Evolutionary conservation across 2,113 vertebrate genomes (phyloP), one percentile per base, ranked within the genome.

Genomic region (Engystomops pustulosus): DNA sequence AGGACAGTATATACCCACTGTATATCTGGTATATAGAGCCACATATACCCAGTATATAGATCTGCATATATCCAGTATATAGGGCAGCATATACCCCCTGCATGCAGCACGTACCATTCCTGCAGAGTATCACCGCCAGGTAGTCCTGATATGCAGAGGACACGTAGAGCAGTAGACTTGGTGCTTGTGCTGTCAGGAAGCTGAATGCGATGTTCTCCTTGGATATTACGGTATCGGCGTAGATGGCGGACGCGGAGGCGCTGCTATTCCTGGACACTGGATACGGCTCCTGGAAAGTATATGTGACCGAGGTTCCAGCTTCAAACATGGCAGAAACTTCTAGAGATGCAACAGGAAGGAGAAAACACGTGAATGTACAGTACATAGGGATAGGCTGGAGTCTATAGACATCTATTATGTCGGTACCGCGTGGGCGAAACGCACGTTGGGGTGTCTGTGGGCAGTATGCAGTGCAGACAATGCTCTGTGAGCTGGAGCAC

Each of bases 321-420:
- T 98, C 96, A 89, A 99, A 99, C 87, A 96, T 89, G 69, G 97
- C 96, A 17, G 97, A 98, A 89, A 99, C 95, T 86, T 99, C 98
- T 99, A 96, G 58, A 93, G 65, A 20, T 88, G 6, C 65, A 89
- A 27, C 25, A 84, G 49, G 74, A 72, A 36, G 51, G 9, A 72
- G 36, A 82, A 36, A 41, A n/a, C 15, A 10, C 9, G 6, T n/a
- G n/a, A n/a, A n/a, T n/a, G n/a, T n/a, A n/a, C n/a, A n/a, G n/a
- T n/a, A n/a, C n/a, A n/a, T n/a, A n/a, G n/a, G n/a, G n/a, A n/a
- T n/a, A n/a, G n/a, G n/a, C n/a, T n/a, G n/a, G n/a, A n/a, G n/a
- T n/a, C n/a, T n/a, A n/a, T n/a, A n/a, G 30, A 14, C 47, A 18
- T 51, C 47, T 51, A 51, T n/a, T n/a, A n/a, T n/a, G n/a, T n/a